Base-by-base conservation (phyloP, 2,797 vertebrate species). In the Ctenopoma kingsleyae region DNA sequence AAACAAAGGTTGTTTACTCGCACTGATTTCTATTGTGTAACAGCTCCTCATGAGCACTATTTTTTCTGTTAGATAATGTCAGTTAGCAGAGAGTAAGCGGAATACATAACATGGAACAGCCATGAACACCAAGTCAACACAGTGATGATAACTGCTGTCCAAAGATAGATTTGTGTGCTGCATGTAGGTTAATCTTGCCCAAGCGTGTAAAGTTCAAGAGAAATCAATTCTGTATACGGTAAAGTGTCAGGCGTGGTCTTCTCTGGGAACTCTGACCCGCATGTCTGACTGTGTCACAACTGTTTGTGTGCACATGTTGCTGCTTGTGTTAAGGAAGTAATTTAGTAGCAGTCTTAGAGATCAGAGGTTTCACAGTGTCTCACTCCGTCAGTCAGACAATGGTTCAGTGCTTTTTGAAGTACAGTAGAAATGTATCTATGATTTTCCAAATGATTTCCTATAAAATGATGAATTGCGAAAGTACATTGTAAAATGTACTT, bases 181-280 rank as follows among this genome's bases (percentile, higher is more conserved):
- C 43, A 79, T 90, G 70, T 80, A 71, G 79, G 87, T 89, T 88
- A 84, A 78, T 80, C 73, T 78, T 63, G 36, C 30, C 22, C 56
- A 30, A 67, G 66, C 5, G 87, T 87, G 61, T 86, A 86, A 92
- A 92, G 91, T 91, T 86, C 89, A 92, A 66, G 78, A 66, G 53
- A 53, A 83, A 87, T 88, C 80, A 80, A 71, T 74, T 47, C 16
- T 71, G 64, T 56, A 72, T 69, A 67, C 49, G 76, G 66, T 69
- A 76, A 85, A 74, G 41, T 56, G 53, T 46, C 62, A 79, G 86
- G 81, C 53, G 59, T 81, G 74, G 70, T 51, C 43, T 73, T 56
- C 62, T 54, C 35, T 13, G 8, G 48, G 80, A 84, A 80, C 86
- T 87, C 70, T 83, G 78, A 80, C 76, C 82, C 17, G 4, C 57